Base-by-base conservation (phyloP, 2,888 invertebrate species). In the Tetropium fuscum region DNA sequence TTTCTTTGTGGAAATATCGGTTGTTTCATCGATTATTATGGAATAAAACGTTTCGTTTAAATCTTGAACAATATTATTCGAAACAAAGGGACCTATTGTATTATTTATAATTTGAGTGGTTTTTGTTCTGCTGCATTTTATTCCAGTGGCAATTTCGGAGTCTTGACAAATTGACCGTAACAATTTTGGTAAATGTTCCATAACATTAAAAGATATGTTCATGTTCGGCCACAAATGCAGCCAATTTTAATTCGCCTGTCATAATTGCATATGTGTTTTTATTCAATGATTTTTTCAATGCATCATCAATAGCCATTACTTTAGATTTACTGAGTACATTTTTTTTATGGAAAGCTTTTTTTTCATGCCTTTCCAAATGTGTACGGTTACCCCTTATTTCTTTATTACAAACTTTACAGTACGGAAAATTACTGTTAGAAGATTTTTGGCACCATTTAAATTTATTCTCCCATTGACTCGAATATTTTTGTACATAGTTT, bases 151-250 rank as follows among this genome's bases (percentile, higher is more conserved):
- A 44, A 68, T 66, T 27, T 72, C 63, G 6, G 71, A 69, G 61
- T 71, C 69, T 20, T 53, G 41, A 63, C 66, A 68, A 34, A 69
- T 58, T 18, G 59, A 58, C 56, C 55, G 60, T 20, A 72, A 61
- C 15, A 69, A 54, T n/a, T 60, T 49, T 20, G 68, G 62, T 38
- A 72, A 65, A 63, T 70, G 71, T 41, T 66, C 62, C 47, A 70
- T 63, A 8, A 63, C 40, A 45, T 54, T 64, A 43, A 74, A 69
- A n/a, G 71, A 62, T 16, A 73, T n/a, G 36, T 45, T 72, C 66
- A 54, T 73, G 69, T 36, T 71, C 71, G 16, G 67, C 66, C 34
- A 71, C 47, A 53, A 71, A 72, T 15, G 63, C 57, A 16, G 63
- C 41, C 20, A 71, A 40, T 34, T 58, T 58, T 36, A 71, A 44